These are phyloP conservation scores for Dicranocentrus wangi DNA, from an alignment of 2,888 invertebrate species.

Conservation along the genomic window DNA sequence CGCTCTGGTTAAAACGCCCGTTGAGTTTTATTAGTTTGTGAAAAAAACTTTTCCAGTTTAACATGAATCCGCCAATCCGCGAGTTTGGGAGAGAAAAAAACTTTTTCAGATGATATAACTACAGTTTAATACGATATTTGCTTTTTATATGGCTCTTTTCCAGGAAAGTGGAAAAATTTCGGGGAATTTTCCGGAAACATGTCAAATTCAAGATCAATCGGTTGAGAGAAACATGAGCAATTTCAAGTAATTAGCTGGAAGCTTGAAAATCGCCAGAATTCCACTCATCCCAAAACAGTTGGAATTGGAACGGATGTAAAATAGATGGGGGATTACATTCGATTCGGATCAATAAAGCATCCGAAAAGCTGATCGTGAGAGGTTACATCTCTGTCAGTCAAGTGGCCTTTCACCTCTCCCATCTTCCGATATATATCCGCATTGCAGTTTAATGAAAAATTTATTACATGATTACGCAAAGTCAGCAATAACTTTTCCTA, in stretches of 20 bases:
- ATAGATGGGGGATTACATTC: too few relatives aligned
- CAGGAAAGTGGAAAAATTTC: background rate
- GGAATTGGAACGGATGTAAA: too few relatives aligned
- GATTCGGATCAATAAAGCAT: too few relatives aligned
- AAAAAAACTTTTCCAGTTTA: background rate
- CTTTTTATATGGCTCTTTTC: background rate
- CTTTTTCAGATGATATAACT: slow-evolving; percentile 12
- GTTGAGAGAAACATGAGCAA: slow-evolving; percentile 6
- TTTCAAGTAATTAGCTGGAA: background rate
- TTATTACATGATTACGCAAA: slow-evolving; percentile 72
- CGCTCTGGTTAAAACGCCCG: background rate
- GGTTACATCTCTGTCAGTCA: too few relatives aligned
- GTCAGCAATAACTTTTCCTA: slow-evolving; percentile 68
- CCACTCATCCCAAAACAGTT: too few relatives aligned
- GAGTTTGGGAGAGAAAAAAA: background rate
- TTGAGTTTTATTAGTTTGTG: slow-evolving; percentile 16
- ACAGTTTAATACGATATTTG: slow-evolving; percentile 25
- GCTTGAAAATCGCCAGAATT: too few relatives aligned
- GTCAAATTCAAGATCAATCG: slow-evolving; percentile 18
- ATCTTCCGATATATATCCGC: slow-evolving; percentile 46
- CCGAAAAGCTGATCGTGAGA: too few relatives aligned
- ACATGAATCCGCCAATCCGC: background rate
- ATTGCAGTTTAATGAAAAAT: slow-evolving; percentile 71
- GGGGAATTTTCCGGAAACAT: background rate
- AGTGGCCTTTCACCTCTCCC: background rate